Evolutionary conservation across 1,140 invertebrate genomes (phyloP), one percentile per base, ranked within the genome.

Genomic region (Rhopalosiphum maidis): DNA sequence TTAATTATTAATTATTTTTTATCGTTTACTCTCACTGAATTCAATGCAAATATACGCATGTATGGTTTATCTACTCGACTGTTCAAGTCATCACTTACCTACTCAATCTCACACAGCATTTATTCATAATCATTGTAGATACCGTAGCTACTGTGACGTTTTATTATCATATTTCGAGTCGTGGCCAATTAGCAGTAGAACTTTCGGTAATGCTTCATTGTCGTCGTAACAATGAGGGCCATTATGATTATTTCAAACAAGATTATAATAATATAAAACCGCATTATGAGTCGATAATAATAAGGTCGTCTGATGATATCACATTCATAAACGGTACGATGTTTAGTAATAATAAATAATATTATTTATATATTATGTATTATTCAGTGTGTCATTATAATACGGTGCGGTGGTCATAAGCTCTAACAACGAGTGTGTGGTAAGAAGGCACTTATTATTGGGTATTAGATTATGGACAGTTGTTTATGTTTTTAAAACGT

Each of bases 401-500:
- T 77, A 54, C 21, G 21, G 22, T 48, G n/a, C 4, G 21, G 22
- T 48, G n/a, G 43, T 51, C 46, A 48, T 87, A 48, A 35, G n/a
- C 43, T 87, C 30, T 25, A 87, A 77, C 60, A 18, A 87, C 46
- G 43, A 87, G 37, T 7, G 18, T 48, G 30, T n/a, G 0, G 30
- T 68, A 68, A 68, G 11, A 77, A 35, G 60, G 30, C 15, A 77
- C 30, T 68, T 68, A 68, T 0, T 68, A n/a, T 15, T n/a, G 30
- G 11, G 5, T 68, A 77, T 77, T 68, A 68, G 30, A 68, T 68
- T 77, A 77, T n/a, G 15, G 30, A 77, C 60, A 77, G 87, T 54
- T 54, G 87, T 89, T 89, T 54, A 54, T 89, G 48, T 89, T 89
- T 89, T 89, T 21, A 9, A 89, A 51, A 54, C 87, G 87, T 89